A percentile compares a stretch with the other conserved stretches of the same genome.
Evolutionary conservation across 2,113 vertebrate genomes (phyloP).

Genomic region (Seriola quinqueradiata): DNA sequence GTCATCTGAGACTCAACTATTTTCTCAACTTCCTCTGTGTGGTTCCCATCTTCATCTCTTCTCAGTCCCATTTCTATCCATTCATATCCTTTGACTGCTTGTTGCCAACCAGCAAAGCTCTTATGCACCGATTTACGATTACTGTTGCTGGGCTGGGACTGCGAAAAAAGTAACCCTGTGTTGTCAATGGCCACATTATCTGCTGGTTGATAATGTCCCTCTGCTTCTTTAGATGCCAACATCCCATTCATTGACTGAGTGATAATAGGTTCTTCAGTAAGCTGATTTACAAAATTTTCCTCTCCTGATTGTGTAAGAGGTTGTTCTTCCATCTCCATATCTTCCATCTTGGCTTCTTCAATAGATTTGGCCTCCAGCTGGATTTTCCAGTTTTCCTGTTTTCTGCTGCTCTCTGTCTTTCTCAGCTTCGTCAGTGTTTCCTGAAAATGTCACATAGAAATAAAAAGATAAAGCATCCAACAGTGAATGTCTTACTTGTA

Average conservation of each 20-base stretch:
- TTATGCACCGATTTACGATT: not conserved
- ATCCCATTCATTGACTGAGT: constrained; percentile 43
- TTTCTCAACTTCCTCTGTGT: constrained; percentile 35
- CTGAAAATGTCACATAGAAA: constrained; percentile 59
- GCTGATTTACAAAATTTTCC: constrained; percentile 40
- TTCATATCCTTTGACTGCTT: constrained; percentile 10
- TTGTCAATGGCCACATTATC: not conserved
- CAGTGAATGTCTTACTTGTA: not conserved
- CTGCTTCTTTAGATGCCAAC: constrained; percentile 9
- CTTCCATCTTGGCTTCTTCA: not conserved
- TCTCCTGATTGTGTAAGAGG: constrained; percentile 3
- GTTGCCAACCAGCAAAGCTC: not conserved
- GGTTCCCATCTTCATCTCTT: constrained; percentile 7
- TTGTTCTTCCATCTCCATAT: constrained; percentile 43
- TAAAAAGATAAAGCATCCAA: not conserved
- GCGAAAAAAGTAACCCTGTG: not conserved
- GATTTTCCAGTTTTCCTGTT: constrained; percentile 43
- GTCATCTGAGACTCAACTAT: constrained; percentile 18
- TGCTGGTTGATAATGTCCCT: constrained; percentile 12
- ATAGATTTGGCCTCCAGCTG: constrained; percentile 26
- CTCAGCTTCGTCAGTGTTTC: constrained; percentile 69
- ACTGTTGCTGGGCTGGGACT: not conserved
- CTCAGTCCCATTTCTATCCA: constrained; percentile 64
- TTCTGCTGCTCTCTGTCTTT: constrained; percentile 58
- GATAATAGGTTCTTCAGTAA: constrained; percentile 4